Conservation (phyloP, 2,888 invertebrate genomes). For the Apoda limacodes region DNA sequence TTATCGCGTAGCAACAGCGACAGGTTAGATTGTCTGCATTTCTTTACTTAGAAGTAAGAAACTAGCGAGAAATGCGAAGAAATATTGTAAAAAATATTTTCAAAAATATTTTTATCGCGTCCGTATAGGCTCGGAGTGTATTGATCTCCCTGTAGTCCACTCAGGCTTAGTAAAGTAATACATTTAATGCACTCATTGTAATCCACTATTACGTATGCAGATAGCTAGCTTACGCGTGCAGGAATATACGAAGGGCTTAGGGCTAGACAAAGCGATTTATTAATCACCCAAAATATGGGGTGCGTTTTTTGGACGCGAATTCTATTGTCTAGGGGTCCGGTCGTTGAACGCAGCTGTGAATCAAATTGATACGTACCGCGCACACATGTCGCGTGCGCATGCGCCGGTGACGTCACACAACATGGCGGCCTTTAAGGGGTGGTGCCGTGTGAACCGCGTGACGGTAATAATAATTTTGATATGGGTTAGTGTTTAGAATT, state of each 20-base stretch:
- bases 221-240: constrained; percentile 45
- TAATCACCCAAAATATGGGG: constrained; percentile 56
- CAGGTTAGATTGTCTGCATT: too few relatives aligned
- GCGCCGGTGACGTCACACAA: constrained; percentile 39
- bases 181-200: too few relatives aligned
- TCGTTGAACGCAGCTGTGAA: constrained; percentile 60
- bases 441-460: constrained; percentile 4
- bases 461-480: constrained; percentile 6
- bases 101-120: too few relatives aligned
- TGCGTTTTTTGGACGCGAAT: constrained; percentile 39
- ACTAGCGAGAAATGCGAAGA: too few relatives aligned
- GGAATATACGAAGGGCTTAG: constrained; percentile 37
- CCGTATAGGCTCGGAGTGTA: too few relatives aligned
- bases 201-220: constrained; percentile 45
- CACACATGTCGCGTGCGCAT: constrained; percentile 42
- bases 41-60: too few relatives aligned
- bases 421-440: constrained; percentile 19
- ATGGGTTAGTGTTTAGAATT: too few relatives aligned
- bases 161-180: too few relatives aligned
- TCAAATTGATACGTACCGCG: constrained; percentile 55
- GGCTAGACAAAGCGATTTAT: constrained; percentile 56
- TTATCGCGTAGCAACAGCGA: too few relatives aligned
- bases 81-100: too few relatives aligned
- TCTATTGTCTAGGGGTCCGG: constrained; percentile 31
- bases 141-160: too few relatives aligned